A percentile compares a stretch with the other conserved stretches of the same genome.
Conservation (phyloP, 1,140 invertebrate genomes). For the Aphis craccivora region DNA sequence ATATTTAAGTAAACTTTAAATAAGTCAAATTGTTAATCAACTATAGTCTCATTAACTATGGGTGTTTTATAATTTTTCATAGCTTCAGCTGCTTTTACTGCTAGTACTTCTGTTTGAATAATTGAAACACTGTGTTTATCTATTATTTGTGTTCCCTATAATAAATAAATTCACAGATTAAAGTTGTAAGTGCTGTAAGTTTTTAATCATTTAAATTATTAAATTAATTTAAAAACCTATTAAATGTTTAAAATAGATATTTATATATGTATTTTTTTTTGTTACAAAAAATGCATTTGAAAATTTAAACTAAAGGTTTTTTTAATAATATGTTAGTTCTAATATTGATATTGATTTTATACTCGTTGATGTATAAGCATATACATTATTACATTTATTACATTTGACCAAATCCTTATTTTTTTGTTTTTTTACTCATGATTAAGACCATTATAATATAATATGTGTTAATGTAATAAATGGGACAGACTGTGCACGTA, state of each 20-base stretch:
- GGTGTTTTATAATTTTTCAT: not conserved
- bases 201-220: no score
- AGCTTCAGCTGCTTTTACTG: conserved; percentile 58
- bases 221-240: not conserved
- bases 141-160: not conserved
- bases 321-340: not conserved
- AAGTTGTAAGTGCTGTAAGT: not conserved
- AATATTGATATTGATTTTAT: no score
- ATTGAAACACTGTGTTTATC: conserved; percentile 61
- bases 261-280: no score
- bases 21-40: conserved; percentile 53
- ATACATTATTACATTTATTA: no score
- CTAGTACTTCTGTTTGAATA: conserved; percentile 61
- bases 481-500: no score
- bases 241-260: not conserved
- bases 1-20: not conserved
- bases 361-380: no score
- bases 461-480: no score
- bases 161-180: not conserved
- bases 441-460: no score
- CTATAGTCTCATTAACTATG: conserved; percentile 60
- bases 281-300: no score
- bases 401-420: no score
- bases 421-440: no score
- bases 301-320: not conserved